Conservation (phyloP, 2,888 invertebrate genomes). For the Andricus curvator region DNA sequence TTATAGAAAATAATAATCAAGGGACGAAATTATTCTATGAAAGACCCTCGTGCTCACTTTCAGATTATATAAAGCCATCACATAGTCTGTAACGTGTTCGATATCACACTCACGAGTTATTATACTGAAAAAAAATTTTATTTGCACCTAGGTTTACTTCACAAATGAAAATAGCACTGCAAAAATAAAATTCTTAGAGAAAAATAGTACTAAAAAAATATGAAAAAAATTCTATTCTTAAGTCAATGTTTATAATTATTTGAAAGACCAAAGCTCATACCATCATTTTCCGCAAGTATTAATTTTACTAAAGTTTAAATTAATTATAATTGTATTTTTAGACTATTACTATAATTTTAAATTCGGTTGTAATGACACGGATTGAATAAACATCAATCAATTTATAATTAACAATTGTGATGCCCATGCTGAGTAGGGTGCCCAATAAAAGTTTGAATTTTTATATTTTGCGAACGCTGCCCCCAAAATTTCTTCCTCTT, state of each 20-base stretch:
- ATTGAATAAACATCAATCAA: too few species aligned
- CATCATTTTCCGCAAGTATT: not conserved
- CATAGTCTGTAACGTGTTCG: not conserved
- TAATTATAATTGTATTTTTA: not conserved
- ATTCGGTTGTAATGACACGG: too few species aligned
- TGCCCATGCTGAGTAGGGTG: too few species aligned
- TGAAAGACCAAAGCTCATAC: not conserved
- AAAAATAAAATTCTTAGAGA: not conserved
- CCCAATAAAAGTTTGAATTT: too few species aligned
- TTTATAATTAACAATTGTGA: too few species aligned
- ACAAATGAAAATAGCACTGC: not conserved
- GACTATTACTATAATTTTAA: too few species aligned
- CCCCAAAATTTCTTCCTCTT: too few species aligned
- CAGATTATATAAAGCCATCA: not conserved
- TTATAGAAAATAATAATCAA: conserved; percentile 16
- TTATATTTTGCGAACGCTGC: too few species aligned
- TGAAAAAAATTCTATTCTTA: not conserved
- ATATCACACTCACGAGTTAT: not conserved
- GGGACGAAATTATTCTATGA: conserved; percentile 34
- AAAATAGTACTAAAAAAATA: not conserved
- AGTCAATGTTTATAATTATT: not conserved
- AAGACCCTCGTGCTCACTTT: not conserved
- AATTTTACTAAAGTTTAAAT: not conserved
- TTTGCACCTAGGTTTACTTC: not conserved
- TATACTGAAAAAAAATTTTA: not conserved